Base-by-base conservation (phyloP, 1,140 invertebrate genomes). In the Phymastichus coffea region DNA sequence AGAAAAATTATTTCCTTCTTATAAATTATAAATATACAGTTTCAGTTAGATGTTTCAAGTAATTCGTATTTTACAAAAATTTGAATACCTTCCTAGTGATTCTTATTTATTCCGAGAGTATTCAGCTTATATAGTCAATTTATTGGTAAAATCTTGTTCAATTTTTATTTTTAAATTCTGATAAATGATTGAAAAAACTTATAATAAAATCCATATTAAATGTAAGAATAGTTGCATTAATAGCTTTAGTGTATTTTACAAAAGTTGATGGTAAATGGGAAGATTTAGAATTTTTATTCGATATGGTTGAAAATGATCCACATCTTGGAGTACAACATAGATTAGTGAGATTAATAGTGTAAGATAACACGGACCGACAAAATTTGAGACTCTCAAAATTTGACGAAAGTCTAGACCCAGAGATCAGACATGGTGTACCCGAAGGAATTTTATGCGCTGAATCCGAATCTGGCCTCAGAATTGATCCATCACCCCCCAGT, bases 1-100 rank as follows among this genome's bases (percentile, higher is more conserved):
- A 66, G 97, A 99, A 77, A 98, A 98, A 80, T 83, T 96, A 58
- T 78, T 98, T 35, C 94, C 95, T 0, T 95, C 92, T 68, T 98
- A 98, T n/a, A n/a, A n/a, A n/a, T n/a, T n/a, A n/a, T 74, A 94
- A 96, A 74, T 91, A 90, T 68, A 91, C 90, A 3, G 90, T 97
- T 0, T 93, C 94, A 4, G 89, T 94, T 8, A 88, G 92, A 56
- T 98, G 95, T 74, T 77, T 99, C 1, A 90, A 67, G 93, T 94
- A 0, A 92, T 98, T 57, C 81, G 95, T 17, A 91, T 91, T 59
- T 77, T 98, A 63, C 96, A 99, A 77, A 94, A 95, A 77, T 95
- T 91, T 78, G 95, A 95, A 0, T 95, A 98, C 76, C 79, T 98
- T 55, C 95, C 96, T 0, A 95, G 91, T 64, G 90, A 91, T 73